A percentile compares a stretch with the other conserved stretches of the same genome.
phyloP scores from a whole-genome alignment of 1,140 invertebrate genomes.

The Lepidurus arcticus region DNA sequence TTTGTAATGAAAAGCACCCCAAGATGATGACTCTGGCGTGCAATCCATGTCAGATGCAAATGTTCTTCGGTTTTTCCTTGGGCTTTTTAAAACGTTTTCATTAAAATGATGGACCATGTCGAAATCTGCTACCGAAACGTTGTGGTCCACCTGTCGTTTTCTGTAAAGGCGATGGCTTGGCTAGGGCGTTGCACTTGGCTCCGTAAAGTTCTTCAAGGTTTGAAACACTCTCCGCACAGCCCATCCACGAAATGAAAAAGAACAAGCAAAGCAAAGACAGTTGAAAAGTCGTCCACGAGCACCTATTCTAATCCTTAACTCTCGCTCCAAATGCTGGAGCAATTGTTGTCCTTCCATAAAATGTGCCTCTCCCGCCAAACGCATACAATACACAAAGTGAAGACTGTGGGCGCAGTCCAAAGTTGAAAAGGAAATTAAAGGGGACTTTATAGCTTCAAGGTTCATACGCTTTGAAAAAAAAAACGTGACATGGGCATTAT shows the following conservation, averaged over 20 bases:
- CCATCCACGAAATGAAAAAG: not conserved
- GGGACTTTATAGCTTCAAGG: conserved; percentile 10
- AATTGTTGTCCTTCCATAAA: conserved; percentile 7
- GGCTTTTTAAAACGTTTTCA: not conserved
- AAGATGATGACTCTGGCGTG: not conserved
- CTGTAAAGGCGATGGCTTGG: not conserved
- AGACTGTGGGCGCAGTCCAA: not conserved
- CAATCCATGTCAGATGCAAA: not conserved
- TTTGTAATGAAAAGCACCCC: not conserved
- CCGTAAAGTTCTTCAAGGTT: conserved; percentile 11
- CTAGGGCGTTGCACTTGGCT: conserved; percentile 1
- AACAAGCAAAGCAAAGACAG: not conserved
- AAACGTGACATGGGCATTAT: not conserved
- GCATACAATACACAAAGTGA: not conserved
- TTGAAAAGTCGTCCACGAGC: too few relatives aligned
- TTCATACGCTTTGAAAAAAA: not conserved
- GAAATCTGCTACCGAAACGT: not conserved
- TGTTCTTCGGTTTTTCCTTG: not conserved
- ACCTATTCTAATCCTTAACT: not conserved
- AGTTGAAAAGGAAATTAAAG: not conserved
- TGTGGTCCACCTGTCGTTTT: conserved; percentile 5
- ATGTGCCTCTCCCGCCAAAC: not conserved
- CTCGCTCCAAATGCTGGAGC: not conserved
- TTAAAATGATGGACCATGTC: not conserved
- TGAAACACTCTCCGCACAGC: not conserved